phyloP scores from a whole-genome alignment of 1,140 invertebrate species.

The Drosophila parabipectinata region DNA sequence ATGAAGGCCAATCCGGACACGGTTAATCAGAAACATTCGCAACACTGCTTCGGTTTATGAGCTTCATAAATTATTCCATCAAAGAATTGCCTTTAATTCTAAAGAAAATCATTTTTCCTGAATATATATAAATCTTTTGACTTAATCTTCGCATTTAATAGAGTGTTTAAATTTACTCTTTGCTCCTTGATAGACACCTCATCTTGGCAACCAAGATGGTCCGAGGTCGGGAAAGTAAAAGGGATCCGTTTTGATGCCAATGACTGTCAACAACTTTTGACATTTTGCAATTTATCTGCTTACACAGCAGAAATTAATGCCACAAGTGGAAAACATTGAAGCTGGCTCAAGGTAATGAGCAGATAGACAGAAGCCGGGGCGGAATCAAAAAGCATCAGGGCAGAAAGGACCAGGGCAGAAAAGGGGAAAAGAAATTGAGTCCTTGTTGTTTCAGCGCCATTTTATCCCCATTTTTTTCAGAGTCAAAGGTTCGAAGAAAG shows the following conservation, averaged over 20 bases:
- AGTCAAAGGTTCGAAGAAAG: conserved; percentile 7
- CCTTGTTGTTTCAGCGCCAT: conserved; percentile 30
- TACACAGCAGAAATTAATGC: conserved; percentile 80
- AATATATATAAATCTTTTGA: conserved; percentile 15
- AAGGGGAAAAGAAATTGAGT: conserved; percentile 6
- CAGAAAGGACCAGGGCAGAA: background rate
- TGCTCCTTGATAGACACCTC: conserved; percentile 48
- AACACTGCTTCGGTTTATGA: background rate
- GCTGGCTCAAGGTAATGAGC: conserved; percentile 39
- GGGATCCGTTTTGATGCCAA: conserved; percentile 67
- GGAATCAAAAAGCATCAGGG: background rate
- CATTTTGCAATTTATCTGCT: conserved; percentile 79
- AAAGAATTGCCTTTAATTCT: background rate
- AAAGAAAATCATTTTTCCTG: background rate
- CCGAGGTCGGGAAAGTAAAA: conserved; percentile 36
- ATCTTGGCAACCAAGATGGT: conserved; percentile 22
- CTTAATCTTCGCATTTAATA: conserved; percentile 22
- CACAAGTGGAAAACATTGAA: conserved; percentile 60
- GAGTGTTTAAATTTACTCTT: conserved; percentile 48
- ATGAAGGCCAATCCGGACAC: background rate
- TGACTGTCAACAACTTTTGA: conserved; percentile 70
- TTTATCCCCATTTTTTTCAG: conserved; percentile 11
- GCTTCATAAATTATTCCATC: background rate
- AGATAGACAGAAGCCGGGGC: background rate
- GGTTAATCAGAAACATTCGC: background rate